These are phyloP conservation scores for Drosophila macrospina DNA, from an alignment of 2,888 invertebrate genomes.

Conservation along the genomic window DNA sequence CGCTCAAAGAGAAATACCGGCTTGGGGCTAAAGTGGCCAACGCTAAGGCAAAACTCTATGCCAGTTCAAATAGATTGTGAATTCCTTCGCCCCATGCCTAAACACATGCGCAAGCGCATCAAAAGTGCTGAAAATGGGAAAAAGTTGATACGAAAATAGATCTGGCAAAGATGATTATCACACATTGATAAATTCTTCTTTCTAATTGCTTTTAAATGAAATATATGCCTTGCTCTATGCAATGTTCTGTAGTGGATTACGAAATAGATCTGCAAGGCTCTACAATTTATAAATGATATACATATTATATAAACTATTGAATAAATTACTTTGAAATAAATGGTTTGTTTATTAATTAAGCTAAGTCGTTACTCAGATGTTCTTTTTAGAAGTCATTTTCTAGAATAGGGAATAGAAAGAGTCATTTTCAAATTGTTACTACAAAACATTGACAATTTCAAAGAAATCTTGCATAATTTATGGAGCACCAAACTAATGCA, in stretches of 20 bases:
- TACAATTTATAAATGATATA: background rate
- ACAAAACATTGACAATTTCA: too few relatives aligned
- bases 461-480: background rate
- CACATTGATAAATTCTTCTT: too few relatives aligned
- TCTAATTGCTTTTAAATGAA: background rate
- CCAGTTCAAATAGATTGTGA: slow-evolving; percentile 85
- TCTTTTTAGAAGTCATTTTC: too few relatives aligned
- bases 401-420: too few relatives aligned
- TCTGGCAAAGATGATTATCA: too few relatives aligned
- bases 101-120: slow-evolving; percentile 83
- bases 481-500: too few relatives aligned
- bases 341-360: too few relatives aligned
- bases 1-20: slow-evolving; percentile 17
- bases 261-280: background rate
- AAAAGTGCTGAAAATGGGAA: slow-evolving; percentile 80
- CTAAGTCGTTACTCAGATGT: too few relatives aligned
- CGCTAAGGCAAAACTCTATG: slow-evolving; percentile 84
- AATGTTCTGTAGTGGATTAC: background rate
- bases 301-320: background rate
- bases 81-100: slow-evolving; percentile 83
- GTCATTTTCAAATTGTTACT: too few relatives aligned
- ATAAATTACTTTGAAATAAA: too few relatives aligned
- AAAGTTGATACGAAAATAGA: slow-evolving; percentile 39
- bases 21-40: slow-evolving; percentile 71
- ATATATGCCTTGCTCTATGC: too few relatives aligned